Percentiles rank a stretch among this genome's conserved stretches.
phyloP scores from a whole-genome alignment of 2,888 invertebrate genomes.

The Apocheima hispidaria region DNA sequence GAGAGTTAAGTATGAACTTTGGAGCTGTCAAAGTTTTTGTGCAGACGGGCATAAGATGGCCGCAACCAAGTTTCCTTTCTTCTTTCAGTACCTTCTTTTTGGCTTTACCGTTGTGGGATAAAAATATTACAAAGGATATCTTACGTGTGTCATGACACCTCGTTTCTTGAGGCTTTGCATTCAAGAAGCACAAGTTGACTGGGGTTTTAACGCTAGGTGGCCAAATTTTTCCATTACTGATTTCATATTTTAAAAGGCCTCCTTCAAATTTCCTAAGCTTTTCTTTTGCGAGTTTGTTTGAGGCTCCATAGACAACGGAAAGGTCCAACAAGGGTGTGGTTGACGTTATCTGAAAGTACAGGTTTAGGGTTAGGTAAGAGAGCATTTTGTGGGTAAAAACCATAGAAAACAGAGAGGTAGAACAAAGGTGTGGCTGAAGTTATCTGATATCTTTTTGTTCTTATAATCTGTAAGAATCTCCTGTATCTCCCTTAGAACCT shows the following conservation, averaged over 20 bases:
- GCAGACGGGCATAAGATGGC: too few relatives aligned
- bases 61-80: too few relatives aligned
- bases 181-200: conserved; percentile 49
- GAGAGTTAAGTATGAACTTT: too few relatives aligned
- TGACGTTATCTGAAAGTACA: conserved; percentile 50
- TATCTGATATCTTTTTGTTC: too few relatives aligned
- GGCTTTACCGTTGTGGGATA: too few relatives aligned
- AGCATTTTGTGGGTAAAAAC: too few relatives aligned
- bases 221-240: conserved; percentile 59
- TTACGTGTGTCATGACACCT: conserved; percentile 57
- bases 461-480: too few relatives aligned
- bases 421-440: too few relatives aligned
- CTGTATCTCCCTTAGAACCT: too few relatives aligned
- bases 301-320: conserved; percentile 53
- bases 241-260: conserved; percentile 58
- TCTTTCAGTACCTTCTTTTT: too few relatives aligned
- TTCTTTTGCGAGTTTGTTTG: conserved; percentile 36
- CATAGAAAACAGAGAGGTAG: too few relatives aligned
- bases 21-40: too few relatives aligned
- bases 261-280: conserved; percentile 51
- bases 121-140: conserved; percentile 29
- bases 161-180: conserved; percentile 50
- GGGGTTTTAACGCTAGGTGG: conserved; percentile 54
- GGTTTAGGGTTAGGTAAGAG: background rate
- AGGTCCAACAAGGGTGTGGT: conserved; percentile 56